Percentiles rank a stretch among this genome's conserved stretches.
Conservation (phyloP, 2,797 vertebrate genomes). For the Xyrichtys novacula region DNA sequence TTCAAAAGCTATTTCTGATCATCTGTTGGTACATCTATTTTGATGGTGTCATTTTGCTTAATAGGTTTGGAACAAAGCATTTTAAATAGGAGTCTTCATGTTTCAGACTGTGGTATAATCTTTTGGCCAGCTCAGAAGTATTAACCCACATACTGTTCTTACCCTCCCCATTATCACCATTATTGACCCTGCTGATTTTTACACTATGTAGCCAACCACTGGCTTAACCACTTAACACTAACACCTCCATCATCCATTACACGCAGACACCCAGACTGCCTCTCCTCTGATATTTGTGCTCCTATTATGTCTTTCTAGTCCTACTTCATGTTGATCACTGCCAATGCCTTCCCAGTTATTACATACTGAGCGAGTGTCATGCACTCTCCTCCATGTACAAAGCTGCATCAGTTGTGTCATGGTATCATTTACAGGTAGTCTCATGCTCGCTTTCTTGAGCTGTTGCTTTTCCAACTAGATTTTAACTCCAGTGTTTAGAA, state of each 20-base stretch:
- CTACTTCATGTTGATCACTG: slow-evolving; percentile 56
- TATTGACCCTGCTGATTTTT: slow-evolving; percentile 69
- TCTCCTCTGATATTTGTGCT: slow-evolving; percentile 67
- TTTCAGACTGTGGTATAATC: slow-evolving; percentile 67
- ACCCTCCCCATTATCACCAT: slow-evolving; percentile 68
- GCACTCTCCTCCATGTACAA: not conserved
- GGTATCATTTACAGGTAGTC: not conserved
- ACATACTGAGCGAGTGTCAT: slow-evolving; percentile 22
- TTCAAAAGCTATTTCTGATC: slow-evolving; percentile 1
- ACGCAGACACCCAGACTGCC: slow-evolving; percentile 40
- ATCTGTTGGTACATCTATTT: not conserved
- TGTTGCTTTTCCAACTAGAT: not conserved
- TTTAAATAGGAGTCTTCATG: slow-evolving; percentile 45
- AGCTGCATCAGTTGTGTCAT: slow-evolving; percentile 8
- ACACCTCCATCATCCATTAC: slow-evolving; percentile 71
- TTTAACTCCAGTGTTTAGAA: not conserved
- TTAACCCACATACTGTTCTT: slow-evolving; percentile 79
- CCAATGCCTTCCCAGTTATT: slow-evolving; percentile 59
- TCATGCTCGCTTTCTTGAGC: not conserved
- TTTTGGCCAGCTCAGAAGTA: slow-evolving; percentile 66
- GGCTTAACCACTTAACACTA: slow-evolving; percentile 66
- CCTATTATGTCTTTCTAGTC: slow-evolving; percentile 65
- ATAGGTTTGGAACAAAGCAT: slow-evolving; percentile 23
- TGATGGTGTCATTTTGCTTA: slow-evolving; percentile 4
- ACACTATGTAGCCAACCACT: slow-evolving; percentile 52